These are phyloP conservation scores for Strigops habroptila DNA, from an alignment of 2,113 vertebrate species.

Conservation along the genomic window DNA sequence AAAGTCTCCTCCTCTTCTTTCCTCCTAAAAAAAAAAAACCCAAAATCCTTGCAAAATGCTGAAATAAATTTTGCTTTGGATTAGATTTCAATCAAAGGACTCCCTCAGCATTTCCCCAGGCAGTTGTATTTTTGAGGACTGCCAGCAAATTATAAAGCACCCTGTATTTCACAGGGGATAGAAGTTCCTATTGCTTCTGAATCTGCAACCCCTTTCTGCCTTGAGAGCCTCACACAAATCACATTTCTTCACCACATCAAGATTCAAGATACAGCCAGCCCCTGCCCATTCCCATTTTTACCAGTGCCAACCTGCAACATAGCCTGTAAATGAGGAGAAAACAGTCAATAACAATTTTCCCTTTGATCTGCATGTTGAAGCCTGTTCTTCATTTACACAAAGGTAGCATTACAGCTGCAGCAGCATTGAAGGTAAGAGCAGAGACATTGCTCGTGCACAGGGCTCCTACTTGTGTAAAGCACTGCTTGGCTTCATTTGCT, in stretches of 20 bases:
- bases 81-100: neutral
- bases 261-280: neutral
- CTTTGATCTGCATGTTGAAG: neutral
- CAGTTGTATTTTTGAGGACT: neutral
- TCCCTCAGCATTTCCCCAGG: fast-evolving
- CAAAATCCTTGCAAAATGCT: neutral
- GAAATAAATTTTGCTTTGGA: neutral
- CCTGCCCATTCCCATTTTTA: neutral
- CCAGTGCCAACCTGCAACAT: neutral
- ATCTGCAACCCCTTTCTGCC: neutral
- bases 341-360: neutral
- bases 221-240: neutral
- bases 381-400: neutral
- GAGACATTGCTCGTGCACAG: neutral
- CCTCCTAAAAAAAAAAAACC: neutral
- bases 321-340: neutral
- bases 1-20: neutral
- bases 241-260: neutral
- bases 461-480: neutral
- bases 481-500: neutral
- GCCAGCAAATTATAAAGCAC: neutral
- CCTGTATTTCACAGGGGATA: neutral
- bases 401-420: neutral
- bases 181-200: neutral
- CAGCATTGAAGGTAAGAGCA: neutral